Base-by-base conservation (phyloP, 2,113 vertebrate genomes). In the Lucifuga dentata region DNA sequence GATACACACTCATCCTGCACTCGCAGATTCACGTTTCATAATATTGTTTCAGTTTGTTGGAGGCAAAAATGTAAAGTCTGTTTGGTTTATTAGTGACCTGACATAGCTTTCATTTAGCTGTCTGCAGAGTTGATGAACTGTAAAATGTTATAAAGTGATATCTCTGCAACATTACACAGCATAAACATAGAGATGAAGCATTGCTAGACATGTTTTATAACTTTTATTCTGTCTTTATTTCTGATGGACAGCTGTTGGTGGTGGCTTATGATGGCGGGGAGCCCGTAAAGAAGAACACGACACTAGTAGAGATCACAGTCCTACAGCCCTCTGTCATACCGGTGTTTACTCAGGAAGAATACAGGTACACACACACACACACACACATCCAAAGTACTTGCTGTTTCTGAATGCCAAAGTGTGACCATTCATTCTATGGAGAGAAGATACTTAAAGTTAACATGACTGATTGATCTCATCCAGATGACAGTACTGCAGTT, bases 251-350 rank as follows among this genome's bases (percentile, higher is more conserved):
- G 98, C 82, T 99, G 81, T 90, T 95, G 73, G 90, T 99, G 67
- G 93, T 98, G 43, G 98, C 97, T 0, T 98, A 94, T 29, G 98
- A 99, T 64, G 93, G 96, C 12, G 97, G 98, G 0, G 94, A 96
- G 23, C 97, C 98, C 0, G 88, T 96, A 73, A 97, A 95, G 88
- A 92, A 89, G 75, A 96, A 92, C 75, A 93, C 90, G 38, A 94
- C 96, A 2, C 90, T 89, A 0, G 95, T 99, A 12, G 95, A 96
- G 87, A 96, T 99, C 49, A 89, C 94, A 0, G 95, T 99, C 3
- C 91, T 99, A 63, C 98, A 99, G 86, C 98, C 97, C 11, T 98
- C 97, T 21, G 90, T 96, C 77, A 98, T 99, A 65, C 98, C 98
- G 11, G 91, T 95, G 7, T 99, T 99, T 79, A 97, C 96, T 0